A percentile compares a stretch with the other conserved stretches of the same genome.
These are phyloP conservation scores for Puffinus mauretanicus DNA, from an alignment of 2,113 vertebrate genomes.

Conservation along the genomic window DNA sequence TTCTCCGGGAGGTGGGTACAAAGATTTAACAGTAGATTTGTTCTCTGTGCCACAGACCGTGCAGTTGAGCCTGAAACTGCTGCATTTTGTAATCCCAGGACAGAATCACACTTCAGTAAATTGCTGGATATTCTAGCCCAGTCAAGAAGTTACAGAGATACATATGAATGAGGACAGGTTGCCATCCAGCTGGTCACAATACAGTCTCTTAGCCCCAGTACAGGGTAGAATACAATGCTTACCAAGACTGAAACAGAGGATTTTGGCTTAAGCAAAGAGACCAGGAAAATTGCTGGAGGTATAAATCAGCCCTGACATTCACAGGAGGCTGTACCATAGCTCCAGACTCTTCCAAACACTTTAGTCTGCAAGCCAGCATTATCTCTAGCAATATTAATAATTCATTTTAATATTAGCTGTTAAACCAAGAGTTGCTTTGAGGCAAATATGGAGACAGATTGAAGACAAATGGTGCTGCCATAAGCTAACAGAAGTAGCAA, in stretches of 20 bases:
- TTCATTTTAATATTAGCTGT: neutral
- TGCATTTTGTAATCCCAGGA: neutral
- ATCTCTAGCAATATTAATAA: neutral
- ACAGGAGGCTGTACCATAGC: neutral
- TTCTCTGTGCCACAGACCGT: neutral
- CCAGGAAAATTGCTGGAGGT: neutral
- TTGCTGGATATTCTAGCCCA: neutral
- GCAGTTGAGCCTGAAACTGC: neutral
- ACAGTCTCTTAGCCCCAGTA: neutral
- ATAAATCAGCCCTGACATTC: neutral
- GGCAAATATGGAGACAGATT: neutral
- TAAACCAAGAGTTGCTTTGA: slow-evolving; percentile 22
- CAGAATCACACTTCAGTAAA: neutral
- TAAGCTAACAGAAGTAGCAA: neutral
- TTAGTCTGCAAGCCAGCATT: neutral
- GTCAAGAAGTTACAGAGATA: neutral
- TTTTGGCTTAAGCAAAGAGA: neutral
- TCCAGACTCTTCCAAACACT: neutral
- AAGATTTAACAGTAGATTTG: neutral
- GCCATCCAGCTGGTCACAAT: neutral
- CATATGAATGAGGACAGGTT: neutral
- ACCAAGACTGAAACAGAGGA: neutral
- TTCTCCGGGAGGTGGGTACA: neutral
- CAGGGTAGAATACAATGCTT: neutral
- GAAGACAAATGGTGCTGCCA: neutral